Conservation (phyloP, 2,888 invertebrate genomes). For the Yponomeuta sedellus region DNA sequence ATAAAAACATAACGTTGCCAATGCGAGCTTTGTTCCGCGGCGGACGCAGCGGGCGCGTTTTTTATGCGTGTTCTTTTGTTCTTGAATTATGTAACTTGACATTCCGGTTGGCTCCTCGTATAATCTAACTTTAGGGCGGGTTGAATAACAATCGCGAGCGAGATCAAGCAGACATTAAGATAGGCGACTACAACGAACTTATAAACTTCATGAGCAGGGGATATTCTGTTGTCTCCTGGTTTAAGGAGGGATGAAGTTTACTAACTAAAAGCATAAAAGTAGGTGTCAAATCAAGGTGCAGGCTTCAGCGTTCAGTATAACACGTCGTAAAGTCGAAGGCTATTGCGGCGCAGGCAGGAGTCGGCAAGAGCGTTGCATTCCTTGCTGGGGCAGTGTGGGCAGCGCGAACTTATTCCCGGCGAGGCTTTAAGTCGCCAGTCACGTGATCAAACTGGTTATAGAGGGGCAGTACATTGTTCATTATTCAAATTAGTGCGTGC, state of each 20-base stretch:
- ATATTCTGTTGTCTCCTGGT: neutral
- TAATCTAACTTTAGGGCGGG: neutral
- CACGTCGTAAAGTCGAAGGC: slow-evolving; percentile 7
- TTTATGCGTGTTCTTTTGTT: slow-evolving; percentile 63
- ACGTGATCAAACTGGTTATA: slow-evolving; percentile 63
- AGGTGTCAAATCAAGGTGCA: neutral
- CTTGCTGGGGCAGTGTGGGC: slow-evolving; percentile 5
- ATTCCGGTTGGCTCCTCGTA: slow-evolving; percentile 29
- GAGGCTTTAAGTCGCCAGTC: slow-evolving; percentile 25
- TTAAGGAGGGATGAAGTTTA: neutral
- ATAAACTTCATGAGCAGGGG: neutral
- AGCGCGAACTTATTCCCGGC: neutral
- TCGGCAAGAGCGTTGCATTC: slow-evolving; percentile 8
- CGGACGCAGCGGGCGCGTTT: slow-evolving; percentile 49
- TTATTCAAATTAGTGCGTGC: slow-evolving; percentile 71
- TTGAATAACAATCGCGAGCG: neutral
- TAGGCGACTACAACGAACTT: neutral
- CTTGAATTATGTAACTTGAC: slow-evolving; percentile 63
- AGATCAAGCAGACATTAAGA: neutral
- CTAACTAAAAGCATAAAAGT: neutral
- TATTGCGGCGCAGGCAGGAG: neutral
- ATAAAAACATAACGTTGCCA: slow-evolving; percentile 56
- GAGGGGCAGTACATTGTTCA: slow-evolving; percentile 59
- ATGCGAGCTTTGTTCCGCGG: slow-evolving; percentile 54
- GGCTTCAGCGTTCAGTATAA: neutral